Percentiles rank a stretch among this genome's conserved stretches.
Evolutionary conservation across 2,113 vertebrate species (phyloP).

Genomic region (Cisticola juncidis): DNA sequence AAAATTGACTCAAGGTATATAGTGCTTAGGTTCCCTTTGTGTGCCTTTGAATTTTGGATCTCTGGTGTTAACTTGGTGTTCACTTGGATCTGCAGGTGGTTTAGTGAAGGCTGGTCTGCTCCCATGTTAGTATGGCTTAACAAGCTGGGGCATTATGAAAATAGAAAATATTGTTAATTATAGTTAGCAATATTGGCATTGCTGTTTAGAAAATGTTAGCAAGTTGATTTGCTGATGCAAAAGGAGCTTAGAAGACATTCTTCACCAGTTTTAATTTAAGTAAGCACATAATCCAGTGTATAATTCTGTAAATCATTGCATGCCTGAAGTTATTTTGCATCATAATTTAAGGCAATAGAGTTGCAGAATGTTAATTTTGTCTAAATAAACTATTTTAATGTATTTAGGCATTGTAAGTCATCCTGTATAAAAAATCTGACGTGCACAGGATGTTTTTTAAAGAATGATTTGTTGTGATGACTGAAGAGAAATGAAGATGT

Average conservation of each 20-base stretch:
- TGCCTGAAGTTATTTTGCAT: slow-evolving; percentile 47
- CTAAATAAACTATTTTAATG: slow-evolving; percentile 5
- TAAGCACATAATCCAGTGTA: slow-evolving; percentile 34
- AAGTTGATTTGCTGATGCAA: slow-evolving; percentile 31
- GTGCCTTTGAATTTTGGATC: background rate
- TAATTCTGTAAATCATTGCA: slow-evolving; percentile 53
- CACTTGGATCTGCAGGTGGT: background rate
- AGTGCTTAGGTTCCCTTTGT: background rate
- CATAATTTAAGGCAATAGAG: background rate
- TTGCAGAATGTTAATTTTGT: slow-evolving; percentile 43
- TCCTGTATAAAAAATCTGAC: background rate
- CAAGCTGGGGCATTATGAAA: background rate
- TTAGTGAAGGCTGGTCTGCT: background rate
- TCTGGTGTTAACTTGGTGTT: background rate
- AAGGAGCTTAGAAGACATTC: slow-evolving; percentile 27
- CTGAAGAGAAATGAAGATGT: background rate
- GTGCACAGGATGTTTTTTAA: background rate
- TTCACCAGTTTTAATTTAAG: slow-evolving; percentile 45
- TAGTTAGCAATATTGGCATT: background rate
- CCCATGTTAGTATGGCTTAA: background rate
- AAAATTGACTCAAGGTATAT: background rate
- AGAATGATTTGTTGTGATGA: background rate
- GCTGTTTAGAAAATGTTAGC: background rate
- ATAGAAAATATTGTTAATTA: background rate
- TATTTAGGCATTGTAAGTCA: background rate